Evolutionary conservation across 2,888 invertebrate species (phyloP).

Genomic region (Spilosoma lubricipeda): DNA sequence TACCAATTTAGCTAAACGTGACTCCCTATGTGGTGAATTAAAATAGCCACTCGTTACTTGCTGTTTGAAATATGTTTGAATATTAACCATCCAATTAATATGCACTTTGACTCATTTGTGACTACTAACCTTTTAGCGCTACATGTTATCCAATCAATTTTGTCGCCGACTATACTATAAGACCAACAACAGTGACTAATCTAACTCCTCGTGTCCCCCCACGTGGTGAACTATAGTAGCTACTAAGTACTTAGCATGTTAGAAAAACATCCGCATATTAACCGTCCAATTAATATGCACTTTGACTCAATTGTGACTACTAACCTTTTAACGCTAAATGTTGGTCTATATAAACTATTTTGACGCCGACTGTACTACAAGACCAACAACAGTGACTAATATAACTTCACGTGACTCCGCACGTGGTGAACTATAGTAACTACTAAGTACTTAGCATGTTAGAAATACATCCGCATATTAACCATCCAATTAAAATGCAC

Average conservation of each 20-base stretch:
- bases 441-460: conserved; percentile 13
- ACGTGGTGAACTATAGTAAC: conserved; percentile 29
- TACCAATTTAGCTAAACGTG: conserved; percentile 31
- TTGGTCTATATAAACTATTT: neutral
- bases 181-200: conserved; percentile 9
- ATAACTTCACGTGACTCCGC: conserved; percentile 35
- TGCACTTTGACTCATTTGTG: conserved; percentile 49
- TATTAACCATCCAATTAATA: conserved; percentile 52
- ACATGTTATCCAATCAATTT: neutral
- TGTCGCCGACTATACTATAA: conserved; percentile 7
- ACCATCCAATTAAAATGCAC: conserved; percentile 55
- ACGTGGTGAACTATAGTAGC: conserved; percentile 29
- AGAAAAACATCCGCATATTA: conserved; percentile 36
- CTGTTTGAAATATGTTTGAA: conserved; percentile 31
- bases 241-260: conserved; percentile 14
- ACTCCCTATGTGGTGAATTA: conserved; percentile 31
- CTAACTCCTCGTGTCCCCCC: conserved; percentile 33
- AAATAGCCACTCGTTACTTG: conserved; percentile 13
- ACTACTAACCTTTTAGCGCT: conserved; percentile 21
- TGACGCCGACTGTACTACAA: conserved; percentile 3
- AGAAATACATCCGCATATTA: conserved; percentile 37
- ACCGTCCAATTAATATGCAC: conserved; percentile 36
- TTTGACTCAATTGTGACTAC: conserved; percentile 52
- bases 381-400: conserved; percentile 9
- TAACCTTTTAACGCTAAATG: neutral